Percentiles rank a stretch among this genome's conserved stretches.
Evolutionary conservation across 2,888 invertebrate species (phyloP).

Genomic region (Hemistola chrysoprasaria): DNA sequence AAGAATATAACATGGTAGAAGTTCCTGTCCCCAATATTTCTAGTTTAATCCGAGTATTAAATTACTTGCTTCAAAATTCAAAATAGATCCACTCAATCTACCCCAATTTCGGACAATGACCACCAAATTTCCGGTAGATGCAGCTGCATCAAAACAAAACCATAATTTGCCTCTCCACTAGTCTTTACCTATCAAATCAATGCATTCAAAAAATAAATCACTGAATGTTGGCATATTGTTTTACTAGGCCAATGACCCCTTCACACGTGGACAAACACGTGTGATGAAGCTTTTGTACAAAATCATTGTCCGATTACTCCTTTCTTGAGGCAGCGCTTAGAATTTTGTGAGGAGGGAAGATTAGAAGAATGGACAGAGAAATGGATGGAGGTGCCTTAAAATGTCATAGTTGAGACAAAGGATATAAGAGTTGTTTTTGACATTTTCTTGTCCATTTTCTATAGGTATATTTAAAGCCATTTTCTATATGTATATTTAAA

Average conservation of each 20-base stretch:
- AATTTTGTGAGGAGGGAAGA: constrained; percentile 62
- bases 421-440: no score
- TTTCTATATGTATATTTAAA: no score
- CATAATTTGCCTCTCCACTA: constrained; percentile 26
- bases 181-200: constrained; percentile 21
- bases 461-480: no score
- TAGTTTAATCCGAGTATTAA: no score
- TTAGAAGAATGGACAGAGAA: constrained; percentile 35
- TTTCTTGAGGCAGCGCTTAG: constrained; percentile 58
- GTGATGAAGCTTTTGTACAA: constrained; percentile 54
- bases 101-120: constrained; percentile 21
- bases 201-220: constrained; percentile 20
- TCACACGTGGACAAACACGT: constrained; percentile 68
- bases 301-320: constrained; percentile 60
- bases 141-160: constrained; percentile 64
- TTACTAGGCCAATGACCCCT: constrained; percentile 58
- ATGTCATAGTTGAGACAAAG: no score
- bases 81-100: background rate
- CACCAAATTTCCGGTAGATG: constrained; percentile 44
- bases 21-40: no score
- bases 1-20: no score
- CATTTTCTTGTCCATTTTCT: no score
- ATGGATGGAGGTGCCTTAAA: constrained; percentile 36
- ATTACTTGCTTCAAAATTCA: no score
- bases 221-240: constrained; percentile 48